These are phyloP conservation scores for Asbolus verrucosus DNA, from an alignment of 1,140 invertebrate genomes.

Conservation along the genomic window DNA sequence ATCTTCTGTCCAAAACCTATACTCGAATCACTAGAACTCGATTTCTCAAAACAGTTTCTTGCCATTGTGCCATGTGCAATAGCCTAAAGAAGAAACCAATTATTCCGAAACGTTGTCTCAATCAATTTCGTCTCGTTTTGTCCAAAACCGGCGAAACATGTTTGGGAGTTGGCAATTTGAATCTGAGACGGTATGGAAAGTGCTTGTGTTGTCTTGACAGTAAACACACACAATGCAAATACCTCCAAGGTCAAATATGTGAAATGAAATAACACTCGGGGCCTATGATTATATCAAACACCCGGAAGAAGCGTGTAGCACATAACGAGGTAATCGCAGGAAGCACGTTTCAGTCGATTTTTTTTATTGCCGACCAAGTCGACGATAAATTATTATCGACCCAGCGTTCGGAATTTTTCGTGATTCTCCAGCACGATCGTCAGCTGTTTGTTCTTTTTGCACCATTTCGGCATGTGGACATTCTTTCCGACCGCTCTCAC, in stretches of 20 bases:
- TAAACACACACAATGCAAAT: constrained; percentile 15
- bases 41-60: no score
- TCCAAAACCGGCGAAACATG: no score
- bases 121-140: no score
- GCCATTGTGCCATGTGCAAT: no score
- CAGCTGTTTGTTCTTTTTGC: constrained; percentile 6
- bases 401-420: constrained; percentile 26
- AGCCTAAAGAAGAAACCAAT: no score
- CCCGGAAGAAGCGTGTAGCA: constrained; percentile 44
- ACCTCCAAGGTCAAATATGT: constrained; percentile 37
- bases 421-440: constrained; percentile 12
- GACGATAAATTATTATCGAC: constrained; percentile 28
- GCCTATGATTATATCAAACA: constrained; percentile 39
- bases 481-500: not conserved
- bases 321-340: constrained; percentile 43
- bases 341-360: constrained; percentile 42
- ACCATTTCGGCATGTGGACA: not conserved
- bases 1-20: no score
- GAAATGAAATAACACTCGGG: constrained; percentile 32
- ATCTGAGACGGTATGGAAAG: no score
- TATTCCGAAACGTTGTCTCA: no score
- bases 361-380: constrained; percentile 21
- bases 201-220: not conserved
- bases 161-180: no score
- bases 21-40: no score